These are phyloP conservation scores for Ericerus pela DNA, from an alignment of 1,140 invertebrate genomes.

Conservation along the genomic window DNA sequence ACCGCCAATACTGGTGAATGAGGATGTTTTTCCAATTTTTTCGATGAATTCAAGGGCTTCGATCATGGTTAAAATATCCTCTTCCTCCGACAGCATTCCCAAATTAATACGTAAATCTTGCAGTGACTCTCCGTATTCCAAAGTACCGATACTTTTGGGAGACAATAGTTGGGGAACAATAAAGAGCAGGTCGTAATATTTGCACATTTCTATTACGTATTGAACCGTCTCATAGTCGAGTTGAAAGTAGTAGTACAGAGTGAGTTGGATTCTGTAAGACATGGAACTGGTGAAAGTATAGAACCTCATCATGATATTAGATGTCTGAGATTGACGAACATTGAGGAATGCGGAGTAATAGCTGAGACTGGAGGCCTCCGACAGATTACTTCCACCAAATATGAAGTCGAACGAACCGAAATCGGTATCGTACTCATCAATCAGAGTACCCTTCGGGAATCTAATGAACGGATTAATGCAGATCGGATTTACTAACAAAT, in stretches of 20 bases:
- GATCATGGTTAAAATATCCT: neutral
- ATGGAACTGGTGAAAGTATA: neutral
- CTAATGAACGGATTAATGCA: neutral
- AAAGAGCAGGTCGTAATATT: neutral
- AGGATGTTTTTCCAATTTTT: neutral
- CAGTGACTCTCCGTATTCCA: neutral
- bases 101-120: neutral
- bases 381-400: neutral
- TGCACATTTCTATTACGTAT: neutral
- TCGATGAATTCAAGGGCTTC: neutral
- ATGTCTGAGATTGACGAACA: neutral
- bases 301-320: neutral
- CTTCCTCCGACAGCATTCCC: neutral
- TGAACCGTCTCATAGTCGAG: neutral
- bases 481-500: neutral
- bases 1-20: neutral
- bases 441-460: conserved; percentile 1
- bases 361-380: neutral
- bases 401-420: neutral
- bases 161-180: neutral
- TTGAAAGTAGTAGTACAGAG: neutral
- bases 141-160: neutral
- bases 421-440: neutral
- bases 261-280: neutral
- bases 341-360: neutral